A percentile compares a stretch with the other conserved stretches of the same genome.
Conservation (phyloP, 2,113 vertebrate genomes). For the Rafetus swinhoei region DNA sequence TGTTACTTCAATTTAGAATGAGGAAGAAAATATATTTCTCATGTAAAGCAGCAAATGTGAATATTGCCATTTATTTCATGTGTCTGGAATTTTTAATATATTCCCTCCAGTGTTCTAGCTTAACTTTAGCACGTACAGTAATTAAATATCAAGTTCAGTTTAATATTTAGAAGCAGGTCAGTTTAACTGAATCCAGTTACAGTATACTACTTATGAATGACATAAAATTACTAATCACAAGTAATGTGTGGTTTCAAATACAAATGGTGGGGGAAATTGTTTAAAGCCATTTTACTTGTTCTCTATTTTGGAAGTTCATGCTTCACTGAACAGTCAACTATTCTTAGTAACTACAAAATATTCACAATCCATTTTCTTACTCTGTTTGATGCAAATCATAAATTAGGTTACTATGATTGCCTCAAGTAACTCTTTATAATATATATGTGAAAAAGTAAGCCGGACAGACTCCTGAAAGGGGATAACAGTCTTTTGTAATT, state of each 20-base stretch:
- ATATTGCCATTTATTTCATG: slow-evolving; percentile 18
- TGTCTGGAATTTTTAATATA: slow-evolving; percentile 16
- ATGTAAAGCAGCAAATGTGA: slow-evolving; percentile 14
- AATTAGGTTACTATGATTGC: slow-evolving; percentile 40
- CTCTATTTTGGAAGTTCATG: slow-evolving; percentile 11
- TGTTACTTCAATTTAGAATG: slow-evolving; percentile 40
- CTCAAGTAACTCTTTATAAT: slow-evolving; percentile 37
- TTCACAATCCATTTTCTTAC: slow-evolving; percentile 41
- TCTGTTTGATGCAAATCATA: slow-evolving; percentile 54
- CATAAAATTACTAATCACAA: slow-evolving; percentile 1
- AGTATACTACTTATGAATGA: neutral
- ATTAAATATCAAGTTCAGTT: slow-evolving; percentile 40
- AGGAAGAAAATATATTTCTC: slow-evolving; percentile 9
- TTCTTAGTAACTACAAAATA: slow-evolving; percentile 53
- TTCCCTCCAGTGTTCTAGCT: neutral
- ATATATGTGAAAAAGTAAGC: slow-evolving; percentile 7
- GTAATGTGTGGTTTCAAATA: slow-evolving; percentile 35
- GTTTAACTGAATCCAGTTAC: slow-evolving; percentile 14
- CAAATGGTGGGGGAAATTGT: slow-evolving; percentile 15
- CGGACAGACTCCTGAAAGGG: neutral
- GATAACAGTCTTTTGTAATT: neutral
- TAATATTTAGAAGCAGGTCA: slow-evolving; percentile 41
- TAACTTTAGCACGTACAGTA: neutral
- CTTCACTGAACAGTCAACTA: slow-evolving; percentile 34
- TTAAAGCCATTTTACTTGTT: slow-evolving; percentile 12